Percentiles rank a stretch among this genome's conserved stretches.
Conservation (phyloP, 2,797 vertebrate genomes). For the Bovichtus variegatus region DNA sequence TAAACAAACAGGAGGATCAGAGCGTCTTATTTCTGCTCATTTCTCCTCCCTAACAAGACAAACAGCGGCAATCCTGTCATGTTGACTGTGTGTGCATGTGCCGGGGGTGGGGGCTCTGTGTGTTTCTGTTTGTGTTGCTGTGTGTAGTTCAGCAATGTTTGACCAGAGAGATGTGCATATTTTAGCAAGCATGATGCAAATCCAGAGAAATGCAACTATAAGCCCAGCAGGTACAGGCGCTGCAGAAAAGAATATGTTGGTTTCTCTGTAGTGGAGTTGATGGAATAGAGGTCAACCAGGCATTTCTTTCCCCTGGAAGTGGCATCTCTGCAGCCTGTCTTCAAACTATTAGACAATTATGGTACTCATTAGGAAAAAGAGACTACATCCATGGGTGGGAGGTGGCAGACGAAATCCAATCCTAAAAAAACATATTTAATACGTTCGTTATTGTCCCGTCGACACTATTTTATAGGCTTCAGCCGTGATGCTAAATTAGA, state of each 20-base stretch:
- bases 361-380: background rate
- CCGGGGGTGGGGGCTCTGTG: background rate
- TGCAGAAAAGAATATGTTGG: background rate
- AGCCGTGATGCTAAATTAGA: background rate
- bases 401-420: background rate
- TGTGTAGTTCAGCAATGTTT: constrained; percentile 39
- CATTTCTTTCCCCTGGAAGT: background rate
- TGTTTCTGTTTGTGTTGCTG: constrained; percentile 10
- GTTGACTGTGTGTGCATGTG: constrained; percentile 55
- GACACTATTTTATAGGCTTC: background rate
- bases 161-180: constrained; percentile 43
- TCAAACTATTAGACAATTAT: background rate
- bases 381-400: background rate
- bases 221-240: background rate
- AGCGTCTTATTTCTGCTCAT: constrained; percentile 69
- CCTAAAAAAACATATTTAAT: background rate
- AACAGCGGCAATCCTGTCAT: constrained; percentile 66
- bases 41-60: constrained; percentile 72
- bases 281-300: background rate
- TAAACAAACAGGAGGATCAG: constrained; percentile 74
- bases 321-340: background rate
- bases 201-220: constrained; percentile 24
- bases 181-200: constrained; percentile 46
- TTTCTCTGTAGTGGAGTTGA: background rate
- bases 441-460: background rate